Conservation (phyloP, 2,797 vertebrate genomes). For the Oryzias sinensis region DNA sequence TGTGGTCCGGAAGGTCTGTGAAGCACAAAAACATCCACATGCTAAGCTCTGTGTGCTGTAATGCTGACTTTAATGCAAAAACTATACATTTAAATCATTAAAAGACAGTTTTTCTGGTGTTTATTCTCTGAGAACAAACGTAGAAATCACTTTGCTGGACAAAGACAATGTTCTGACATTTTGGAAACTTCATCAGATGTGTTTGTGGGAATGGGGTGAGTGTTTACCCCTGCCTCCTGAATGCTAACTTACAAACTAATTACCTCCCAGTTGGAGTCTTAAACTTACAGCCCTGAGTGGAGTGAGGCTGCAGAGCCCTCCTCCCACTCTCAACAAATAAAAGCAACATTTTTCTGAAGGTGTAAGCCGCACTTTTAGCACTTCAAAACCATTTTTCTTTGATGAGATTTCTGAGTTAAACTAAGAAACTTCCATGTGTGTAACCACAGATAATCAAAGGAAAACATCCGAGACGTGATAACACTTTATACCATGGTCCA, state of each 20-base stretch:
- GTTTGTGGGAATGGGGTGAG: not conserved
- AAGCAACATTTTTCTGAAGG: not conserved
- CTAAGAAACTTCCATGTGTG: too few species aligned
- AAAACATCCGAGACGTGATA: too few species aligned
- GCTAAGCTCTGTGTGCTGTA: not conserved
- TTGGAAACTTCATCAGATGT: not conserved
- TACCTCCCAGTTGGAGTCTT: not conserved
- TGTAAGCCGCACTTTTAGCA: not conserved
- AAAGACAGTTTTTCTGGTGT: too few species aligned
- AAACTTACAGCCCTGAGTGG: not conserved
- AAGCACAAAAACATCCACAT: not conserved
- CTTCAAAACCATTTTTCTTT: not conserved
- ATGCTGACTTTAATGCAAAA: not conserved
- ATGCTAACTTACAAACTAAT: not conserved
- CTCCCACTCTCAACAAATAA: not conserved
- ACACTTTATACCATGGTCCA: too few species aligned
- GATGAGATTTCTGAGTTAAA: too few species aligned
- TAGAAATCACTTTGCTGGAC: not conserved
- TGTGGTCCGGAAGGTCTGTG: slow-evolving; percentile 90
- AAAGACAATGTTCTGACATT: not conserved
- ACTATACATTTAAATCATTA: too few species aligned
- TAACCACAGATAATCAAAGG: too few species aligned
- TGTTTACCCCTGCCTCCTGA: not conserved
- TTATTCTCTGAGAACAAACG: too few species aligned
- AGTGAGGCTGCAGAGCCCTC: not conserved